Conservation (phyloP, 2,113 vertebrate species). For the Larimichthys crocea region DNA sequence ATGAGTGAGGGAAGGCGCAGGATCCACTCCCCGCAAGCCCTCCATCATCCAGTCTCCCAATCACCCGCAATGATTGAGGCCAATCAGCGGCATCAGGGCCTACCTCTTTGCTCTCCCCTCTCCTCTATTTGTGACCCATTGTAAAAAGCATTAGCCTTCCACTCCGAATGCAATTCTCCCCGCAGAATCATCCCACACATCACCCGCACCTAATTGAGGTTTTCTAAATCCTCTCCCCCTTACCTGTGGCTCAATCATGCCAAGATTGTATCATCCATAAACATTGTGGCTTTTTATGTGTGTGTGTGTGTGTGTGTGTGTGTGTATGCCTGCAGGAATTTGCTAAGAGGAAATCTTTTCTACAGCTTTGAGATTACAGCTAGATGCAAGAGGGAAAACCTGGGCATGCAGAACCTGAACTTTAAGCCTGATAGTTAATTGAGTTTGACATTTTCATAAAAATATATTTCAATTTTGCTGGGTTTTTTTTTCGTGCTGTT, state of each 20-base stretch:
- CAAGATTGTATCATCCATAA: constrained; percentile 68
- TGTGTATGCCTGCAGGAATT: constrained; percentile 6
- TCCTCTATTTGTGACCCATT: constrained; percentile 63
- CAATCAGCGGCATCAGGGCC: constrained; percentile 69
- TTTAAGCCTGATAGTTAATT: constrained; percentile 42
- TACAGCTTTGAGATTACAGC: constrained; percentile 23
- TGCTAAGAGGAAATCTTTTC: constrained; percentile 36
- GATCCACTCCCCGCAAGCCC: constrained; percentile 26
- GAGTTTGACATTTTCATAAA: constrained; percentile 60
- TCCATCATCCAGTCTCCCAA: constrained; percentile 65
- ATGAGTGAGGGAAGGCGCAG: constrained; percentile 18
- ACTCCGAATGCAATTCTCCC: constrained; percentile 44
- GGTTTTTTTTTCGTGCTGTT: not conserved
- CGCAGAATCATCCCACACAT: constrained; percentile 24
- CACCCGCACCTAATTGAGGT: constrained; percentile 59
- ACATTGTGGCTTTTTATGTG: constrained; percentile 40
- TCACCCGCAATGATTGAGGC: constrained; percentile 73
- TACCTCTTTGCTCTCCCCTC: constrained; percentile 40
- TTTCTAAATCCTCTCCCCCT: constrained; percentile 55
- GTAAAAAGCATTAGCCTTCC: constrained; percentile 56
- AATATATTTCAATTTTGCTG: constrained; percentile 1
- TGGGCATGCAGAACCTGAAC: constrained; percentile 20
- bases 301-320: not conserved
- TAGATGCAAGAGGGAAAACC: constrained; percentile 12
- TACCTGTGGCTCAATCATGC: constrained; percentile 65